phyloP scores from a whole-genome alignment of 2,888 invertebrate genomes.

The Drosophila recens region DNA sequence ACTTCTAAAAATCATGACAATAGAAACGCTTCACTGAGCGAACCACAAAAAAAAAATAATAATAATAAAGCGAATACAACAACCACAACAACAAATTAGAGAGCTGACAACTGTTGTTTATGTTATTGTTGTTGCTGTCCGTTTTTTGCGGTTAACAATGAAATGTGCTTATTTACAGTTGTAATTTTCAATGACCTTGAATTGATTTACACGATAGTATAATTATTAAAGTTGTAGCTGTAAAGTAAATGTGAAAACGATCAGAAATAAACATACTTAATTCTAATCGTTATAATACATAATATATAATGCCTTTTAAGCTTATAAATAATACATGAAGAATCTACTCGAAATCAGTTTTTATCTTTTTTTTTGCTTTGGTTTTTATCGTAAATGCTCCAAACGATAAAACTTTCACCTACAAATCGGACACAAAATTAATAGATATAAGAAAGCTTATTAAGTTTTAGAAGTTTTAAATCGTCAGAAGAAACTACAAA shows the following conservation, averaged over 20 bases:
- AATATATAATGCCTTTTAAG: conserved; percentile 25
- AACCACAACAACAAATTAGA: conserved; percentile 9
- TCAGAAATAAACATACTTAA: conserved; percentile 9
- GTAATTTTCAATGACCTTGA: conserved; percentile 59
- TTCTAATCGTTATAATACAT: conserved; percentile 22
- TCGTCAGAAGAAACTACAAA: conserved; percentile 10
- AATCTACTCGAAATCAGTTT: conserved; percentile 16
- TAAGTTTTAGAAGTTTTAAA: conserved; percentile 60
- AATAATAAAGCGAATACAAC: not conserved
- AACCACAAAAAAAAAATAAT: conserved; percentile 24
- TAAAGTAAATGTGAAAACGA: conserved; percentile 30
- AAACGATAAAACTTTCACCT: conserved; percentile 65
- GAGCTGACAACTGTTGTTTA: conserved; percentile 24
- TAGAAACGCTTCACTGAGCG: conserved; percentile 43
- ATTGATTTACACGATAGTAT: conserved; percentile 47
- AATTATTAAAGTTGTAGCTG: conserved; percentile 12
- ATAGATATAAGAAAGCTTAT: conserved; percentile 61
- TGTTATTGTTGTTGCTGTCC: conserved; percentile 10
- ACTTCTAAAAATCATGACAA: conserved; percentile 29
- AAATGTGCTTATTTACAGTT: conserved; percentile 38
- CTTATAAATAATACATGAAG: conserved; percentile 56
- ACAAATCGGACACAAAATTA: conserved; percentile 58
- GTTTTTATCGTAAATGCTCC: conserved; percentile 42
- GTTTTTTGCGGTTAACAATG: conserved; percentile 41
- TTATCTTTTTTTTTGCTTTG: conserved; percentile 11